phyloP scores from a whole-genome alignment of 2,888 invertebrate species.

The Nephrotoma flavescens region DNA sequence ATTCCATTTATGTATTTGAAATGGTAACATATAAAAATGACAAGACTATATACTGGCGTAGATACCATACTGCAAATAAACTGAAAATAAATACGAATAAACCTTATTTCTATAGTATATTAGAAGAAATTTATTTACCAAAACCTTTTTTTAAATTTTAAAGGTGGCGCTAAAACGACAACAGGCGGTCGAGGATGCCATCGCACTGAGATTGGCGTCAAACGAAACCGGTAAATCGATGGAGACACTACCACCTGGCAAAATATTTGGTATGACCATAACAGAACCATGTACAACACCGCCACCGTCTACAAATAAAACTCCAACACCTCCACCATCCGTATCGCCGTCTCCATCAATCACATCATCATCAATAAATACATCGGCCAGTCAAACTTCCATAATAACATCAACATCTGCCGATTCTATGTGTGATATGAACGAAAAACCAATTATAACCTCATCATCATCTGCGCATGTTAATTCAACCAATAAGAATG shows the following conservation, averaged over 20 bases:
- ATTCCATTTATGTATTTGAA: neutral
- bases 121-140: neutral
- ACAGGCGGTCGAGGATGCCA: constrained; percentile 94
- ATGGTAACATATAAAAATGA: neutral
- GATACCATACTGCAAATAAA: neutral
- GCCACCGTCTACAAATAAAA: constrained; percentile 18
- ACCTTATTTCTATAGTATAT: neutral
- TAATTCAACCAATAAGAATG: constrained; percentile 16
- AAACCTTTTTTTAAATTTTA: constrained; percentile 10
- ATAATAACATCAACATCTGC: constrained; percentile 13
- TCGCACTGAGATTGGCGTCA: constrained; percentile 82
- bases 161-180: constrained; percentile 91
- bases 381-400: neutral
- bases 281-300: constrained; percentile 53
- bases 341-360: constrained; percentile 9
- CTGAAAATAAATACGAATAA: neutral
- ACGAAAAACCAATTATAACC: constrained; percentile 9
- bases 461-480: constrained; percentile 17
- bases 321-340: constrained; percentile 8
- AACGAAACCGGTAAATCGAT: constrained; percentile 60
- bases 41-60: neutral
- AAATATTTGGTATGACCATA: constrained; percentile 78
- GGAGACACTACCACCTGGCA: constrained; percentile 69
- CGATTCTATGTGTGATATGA: constrained; percentile 10
- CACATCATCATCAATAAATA: neutral